Conservation (phyloP, 2,113 vertebrate genomes). For the Myotis davidii region DNA sequence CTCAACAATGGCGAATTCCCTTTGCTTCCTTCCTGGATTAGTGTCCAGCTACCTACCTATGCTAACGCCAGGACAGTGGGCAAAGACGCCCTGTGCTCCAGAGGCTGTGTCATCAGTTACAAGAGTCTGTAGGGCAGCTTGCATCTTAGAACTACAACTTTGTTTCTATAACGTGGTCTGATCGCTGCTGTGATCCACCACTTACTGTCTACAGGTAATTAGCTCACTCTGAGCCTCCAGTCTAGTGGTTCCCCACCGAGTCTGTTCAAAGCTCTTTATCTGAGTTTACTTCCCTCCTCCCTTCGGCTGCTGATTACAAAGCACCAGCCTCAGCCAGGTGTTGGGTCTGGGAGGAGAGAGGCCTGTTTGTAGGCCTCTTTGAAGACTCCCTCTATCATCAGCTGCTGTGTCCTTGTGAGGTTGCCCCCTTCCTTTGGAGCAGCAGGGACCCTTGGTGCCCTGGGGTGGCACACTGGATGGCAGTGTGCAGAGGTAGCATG, state of each 20-base stretch:
- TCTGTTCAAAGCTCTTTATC: background rate
- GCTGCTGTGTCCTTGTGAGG: background rate
- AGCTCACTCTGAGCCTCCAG: background rate
- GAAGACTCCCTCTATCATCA: background rate
- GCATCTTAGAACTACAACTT: background rate
- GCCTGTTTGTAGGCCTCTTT: background rate
- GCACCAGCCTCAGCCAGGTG: background rate
- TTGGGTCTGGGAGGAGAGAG: background rate
- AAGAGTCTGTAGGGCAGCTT: rapidly evolving
- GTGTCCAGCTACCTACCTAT: background rate
- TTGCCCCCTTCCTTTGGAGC: background rate
- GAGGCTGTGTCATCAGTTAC: background rate
- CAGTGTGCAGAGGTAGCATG: background rate
- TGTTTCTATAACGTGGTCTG: background rate
- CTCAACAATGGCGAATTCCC: background rate
- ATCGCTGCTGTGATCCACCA: background rate
- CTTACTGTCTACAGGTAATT: background rate
- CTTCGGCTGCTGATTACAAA: background rate
- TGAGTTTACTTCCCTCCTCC: background rate
- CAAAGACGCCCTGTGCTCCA: background rate
- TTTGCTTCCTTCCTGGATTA: background rate
- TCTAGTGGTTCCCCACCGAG: background rate
- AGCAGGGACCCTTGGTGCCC: background rate
- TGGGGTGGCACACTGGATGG: background rate
- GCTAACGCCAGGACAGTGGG: background rate